Base-by-base conservation (phyloP, 2,113 vertebrate genomes). In the Todiramphus saurophagus region DNA sequence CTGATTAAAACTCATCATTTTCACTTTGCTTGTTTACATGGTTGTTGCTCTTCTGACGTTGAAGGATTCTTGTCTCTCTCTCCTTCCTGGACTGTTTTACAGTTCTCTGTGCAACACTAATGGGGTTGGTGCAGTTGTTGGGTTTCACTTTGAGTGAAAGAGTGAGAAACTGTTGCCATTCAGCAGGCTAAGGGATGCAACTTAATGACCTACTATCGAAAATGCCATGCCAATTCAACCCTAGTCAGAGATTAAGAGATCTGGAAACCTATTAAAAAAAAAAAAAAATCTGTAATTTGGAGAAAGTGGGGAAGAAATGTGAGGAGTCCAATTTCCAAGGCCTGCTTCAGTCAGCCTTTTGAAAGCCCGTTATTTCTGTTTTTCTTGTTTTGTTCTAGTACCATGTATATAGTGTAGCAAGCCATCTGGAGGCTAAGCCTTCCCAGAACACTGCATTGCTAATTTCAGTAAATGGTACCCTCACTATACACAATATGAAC, bases 71-170 rank as follows among this genome's bases (percentile, higher is more conserved):
- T 60, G 10, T 5, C 30, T 91, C 85, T 69, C 12, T 37, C 7
- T 41, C 41, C 74, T 64, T 19, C 16, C 7, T 60, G 13, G 25
- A 19, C 31, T 17, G 6, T 72, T 58, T 51, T 27, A 16, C 16
- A 46, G 18, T 33, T 0, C 0, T 4, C 20, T 44, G 24, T 83
- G 72, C 11, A 73, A 13, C 19, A 12, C 13, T 31, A 19, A 13
- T 39, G 60, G 46, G 19, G 24, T 33, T 55, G 33, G 39, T n/a
- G 64, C 35, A 33, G 14, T 16, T 51, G 30, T 28, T 67, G 16
- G 18, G 15, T 72, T 76, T 69, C 31, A 25, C 44, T 83, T 30
- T 63, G 9, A 13, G 27, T 84, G 46, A 74, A 85, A n/a, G 19
- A 67, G 33, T 50, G 55, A 59, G 73, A n/a, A 63, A 72, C 21